Conservation (phyloP, 1,140 invertebrate species). For the Scaptomyza montana region DNA sequence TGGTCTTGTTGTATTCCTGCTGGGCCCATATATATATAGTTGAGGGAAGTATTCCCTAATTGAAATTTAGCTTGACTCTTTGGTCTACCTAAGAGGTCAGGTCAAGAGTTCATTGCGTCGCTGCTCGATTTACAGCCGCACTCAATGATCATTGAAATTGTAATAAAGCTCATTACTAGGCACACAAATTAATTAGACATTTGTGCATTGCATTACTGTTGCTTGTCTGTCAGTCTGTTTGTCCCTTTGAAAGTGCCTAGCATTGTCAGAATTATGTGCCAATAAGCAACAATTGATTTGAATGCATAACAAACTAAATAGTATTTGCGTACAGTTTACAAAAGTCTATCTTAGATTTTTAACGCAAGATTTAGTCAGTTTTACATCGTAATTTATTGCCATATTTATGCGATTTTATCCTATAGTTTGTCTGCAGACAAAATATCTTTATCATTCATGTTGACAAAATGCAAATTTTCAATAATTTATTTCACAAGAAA, state of each 20-base stretch:
- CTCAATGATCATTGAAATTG: conserved; percentile 28
- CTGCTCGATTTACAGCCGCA: conserved; percentile 25
- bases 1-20: background rate
- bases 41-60: conserved; percentile 38
- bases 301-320: background rate
- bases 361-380: no score
- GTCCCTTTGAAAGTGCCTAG: background rate
- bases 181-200: conserved; percentile 26
- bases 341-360: background rate
- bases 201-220: background rate
- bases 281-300: conserved; percentile 1
- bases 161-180: conserved; percentile 37
- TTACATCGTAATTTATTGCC: no score
- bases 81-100: conserved; percentile 22
- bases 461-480: conserved; percentile 46
- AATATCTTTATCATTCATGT: background rate
- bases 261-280: background rate
- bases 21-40: no score
- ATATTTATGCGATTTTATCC: no score
- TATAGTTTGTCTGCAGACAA: no score
- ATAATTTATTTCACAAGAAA: conserved; percentile 40
- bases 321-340: background rate
- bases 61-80: conserved; percentile 73
- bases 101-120: conserved; percentile 38
- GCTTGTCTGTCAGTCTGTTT: no score